Base-by-base conservation (phyloP, 1,140 invertebrate genomes). In the Heliothis subflexa region DNA sequence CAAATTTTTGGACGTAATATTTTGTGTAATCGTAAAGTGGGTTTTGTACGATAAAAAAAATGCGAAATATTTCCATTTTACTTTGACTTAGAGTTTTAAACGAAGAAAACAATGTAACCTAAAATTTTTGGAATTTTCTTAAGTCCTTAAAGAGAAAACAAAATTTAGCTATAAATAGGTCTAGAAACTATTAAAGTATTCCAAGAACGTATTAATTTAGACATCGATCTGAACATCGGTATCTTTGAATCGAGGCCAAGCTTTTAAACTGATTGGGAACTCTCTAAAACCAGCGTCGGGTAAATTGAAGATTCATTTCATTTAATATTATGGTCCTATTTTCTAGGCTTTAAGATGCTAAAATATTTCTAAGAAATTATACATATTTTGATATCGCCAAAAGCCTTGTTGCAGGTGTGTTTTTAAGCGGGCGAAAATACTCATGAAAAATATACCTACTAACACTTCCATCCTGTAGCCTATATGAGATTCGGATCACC, bases 191-290 rank as follows among this genome's bases (percentile, higher is more conserved):
- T n/a, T 45, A 18, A 64, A 45, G 33, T 45, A 64, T 68, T 25
- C 21, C 18, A n/a, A 49, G 11, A 25, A 33, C 45, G 40, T 16
- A 73, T 28, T 71, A 33, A 70, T 71, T 55, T 33, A 71, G 14
- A 33, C 68, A 55, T 55, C 50, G 54, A 71, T 71, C 68, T 71
- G 14, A 33, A 55, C 68, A 55, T 71, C n/a, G 14, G 40, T 18
- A 45, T 71, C 50, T 40, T 28, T 55, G 18, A 66, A 66, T 49
- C 28, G 14, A 33, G 18, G 12, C 50, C 25, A 55, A 52, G 49
- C 68, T 71, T 71, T 71, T 71, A 71, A 54, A 71, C 49, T 71
- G 50, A 71, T 71, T 71, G 49, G 25, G 16, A 33, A 14, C n/a
- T 40, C 16, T 14, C 49, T 55, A 49, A 71, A 52, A 55, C 50